Conservation (phyloP, 2,113 vertebrate species). For the Pardalotus punctatus region DNA sequence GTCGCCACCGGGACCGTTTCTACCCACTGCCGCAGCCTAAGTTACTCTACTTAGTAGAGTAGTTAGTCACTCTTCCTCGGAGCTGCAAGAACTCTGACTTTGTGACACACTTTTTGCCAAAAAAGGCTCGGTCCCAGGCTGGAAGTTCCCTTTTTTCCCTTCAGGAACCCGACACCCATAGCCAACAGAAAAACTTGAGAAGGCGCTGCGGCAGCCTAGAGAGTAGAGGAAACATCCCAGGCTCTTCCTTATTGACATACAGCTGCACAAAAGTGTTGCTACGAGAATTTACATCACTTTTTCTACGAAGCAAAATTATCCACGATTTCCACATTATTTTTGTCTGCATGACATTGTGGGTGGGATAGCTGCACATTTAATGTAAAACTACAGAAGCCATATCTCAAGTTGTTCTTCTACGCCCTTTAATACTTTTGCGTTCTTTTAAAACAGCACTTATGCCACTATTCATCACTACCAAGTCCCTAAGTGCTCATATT, state of each 20-base stretch:
- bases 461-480: neutral
- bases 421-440: neutral
- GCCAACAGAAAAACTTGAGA: neutral
- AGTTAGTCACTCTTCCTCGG: neutral
- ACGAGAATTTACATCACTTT: neutral
- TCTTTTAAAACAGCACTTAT: neutral
- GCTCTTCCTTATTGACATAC: neutral
- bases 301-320: neutral
- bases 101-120: neutral
- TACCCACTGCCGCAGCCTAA: neutral
- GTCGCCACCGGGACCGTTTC: neutral
- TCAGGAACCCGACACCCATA: neutral
- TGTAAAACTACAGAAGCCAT: accelerated
- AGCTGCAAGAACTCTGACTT: neutral
- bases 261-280: neutral
- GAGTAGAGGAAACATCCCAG: neutral
- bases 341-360: neutral
- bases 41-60: too few species aligned
- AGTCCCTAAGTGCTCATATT: neutral
- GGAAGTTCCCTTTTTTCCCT: neutral
- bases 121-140: neutral
- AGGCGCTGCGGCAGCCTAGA: neutral
- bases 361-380: neutral
- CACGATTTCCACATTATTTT: neutral
- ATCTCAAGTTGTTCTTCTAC: neutral